phyloP scores from a whole-genome alignment of 2,113 vertebrate species.

The Typhlomys cinereus region DNA sequence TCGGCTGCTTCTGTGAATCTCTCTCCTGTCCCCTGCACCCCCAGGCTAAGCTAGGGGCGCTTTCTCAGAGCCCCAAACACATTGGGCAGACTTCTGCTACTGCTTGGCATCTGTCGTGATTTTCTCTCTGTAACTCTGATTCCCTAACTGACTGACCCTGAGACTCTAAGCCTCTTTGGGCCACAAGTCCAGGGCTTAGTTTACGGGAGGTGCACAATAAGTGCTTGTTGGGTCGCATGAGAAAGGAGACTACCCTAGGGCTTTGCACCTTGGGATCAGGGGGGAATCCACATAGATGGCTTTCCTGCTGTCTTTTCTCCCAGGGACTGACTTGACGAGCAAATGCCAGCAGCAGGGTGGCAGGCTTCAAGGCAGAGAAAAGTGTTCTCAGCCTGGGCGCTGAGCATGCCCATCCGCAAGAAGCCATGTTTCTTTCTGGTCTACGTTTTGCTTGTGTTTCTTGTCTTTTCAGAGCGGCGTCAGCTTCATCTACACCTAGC shows the following conservation, averaged over 20 bases:
- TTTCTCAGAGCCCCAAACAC: neutral
- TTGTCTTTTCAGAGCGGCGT: conserved; percentile 32
- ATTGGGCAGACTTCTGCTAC: neutral
- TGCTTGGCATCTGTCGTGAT: neutral
- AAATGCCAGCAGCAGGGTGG: neutral
- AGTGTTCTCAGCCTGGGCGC: neutral
- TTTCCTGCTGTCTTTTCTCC: neutral
- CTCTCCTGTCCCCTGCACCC: neutral
- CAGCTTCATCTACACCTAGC: conserved; percentile 44
- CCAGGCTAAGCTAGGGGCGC: neutral
- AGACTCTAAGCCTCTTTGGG: neutral
- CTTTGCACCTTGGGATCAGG: neutral
- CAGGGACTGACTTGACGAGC: neutral
- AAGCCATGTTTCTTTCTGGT: neutral
- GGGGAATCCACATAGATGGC: neutral
- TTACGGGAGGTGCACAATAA: neutral
- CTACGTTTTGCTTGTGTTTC: conserved; percentile 12
- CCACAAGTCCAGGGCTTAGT: neutral
- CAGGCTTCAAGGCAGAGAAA: neutral
- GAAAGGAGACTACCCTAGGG: neutral
- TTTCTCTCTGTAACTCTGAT: neutral
- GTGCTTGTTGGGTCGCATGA: neutral
- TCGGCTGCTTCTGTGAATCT: neutral
- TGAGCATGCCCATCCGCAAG: neutral
- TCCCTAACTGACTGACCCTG: neutral